phyloP scores from a whole-genome alignment of 2,888 invertebrate species.

The Neoascia interrupta region DNA sequence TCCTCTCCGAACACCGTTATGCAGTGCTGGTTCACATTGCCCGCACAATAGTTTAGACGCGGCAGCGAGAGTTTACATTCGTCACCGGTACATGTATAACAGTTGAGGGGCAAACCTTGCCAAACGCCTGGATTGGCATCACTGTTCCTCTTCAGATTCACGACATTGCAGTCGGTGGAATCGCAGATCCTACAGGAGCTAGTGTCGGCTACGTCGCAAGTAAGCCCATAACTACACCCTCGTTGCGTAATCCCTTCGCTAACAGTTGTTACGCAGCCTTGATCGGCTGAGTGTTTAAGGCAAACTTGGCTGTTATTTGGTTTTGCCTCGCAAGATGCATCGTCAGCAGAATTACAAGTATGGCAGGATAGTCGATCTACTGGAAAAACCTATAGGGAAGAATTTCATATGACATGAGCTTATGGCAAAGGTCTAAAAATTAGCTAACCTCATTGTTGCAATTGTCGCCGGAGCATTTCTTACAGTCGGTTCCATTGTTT shows the following conservation, averaged over 20 bases:
- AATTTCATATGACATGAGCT: background rate
- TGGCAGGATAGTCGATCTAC: constrained; percentile 74
- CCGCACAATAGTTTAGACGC: constrained; percentile 28
- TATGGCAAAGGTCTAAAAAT: background rate
- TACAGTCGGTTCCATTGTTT: constrained; percentile 71
- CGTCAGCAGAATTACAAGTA: constrained; percentile 71
- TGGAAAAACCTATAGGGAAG: constrained; percentile 73
- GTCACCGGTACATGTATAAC: constrained; percentile 71
- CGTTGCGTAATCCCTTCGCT: constrained; percentile 73
- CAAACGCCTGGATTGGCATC: constrained; percentile 75
- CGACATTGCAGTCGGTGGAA: constrained; percentile 72
- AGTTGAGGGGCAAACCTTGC: constrained; percentile 75
- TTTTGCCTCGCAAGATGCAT: constrained; percentile 68
- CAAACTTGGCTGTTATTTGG: constrained; percentile 71
- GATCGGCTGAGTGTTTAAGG: constrained; percentile 66
- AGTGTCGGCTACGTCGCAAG: constrained; percentile 63
- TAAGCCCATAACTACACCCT: constrained; percentile 73
- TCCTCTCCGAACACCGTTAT: constrained; percentile 73
- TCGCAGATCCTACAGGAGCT: constrained; percentile 72
- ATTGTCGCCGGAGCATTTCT: constrained; percentile 70
- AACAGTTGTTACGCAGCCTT: constrained; percentile 73
- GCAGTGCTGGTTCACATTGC: constrained; percentile 72
- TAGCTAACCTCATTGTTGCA: constrained; percentile 73
- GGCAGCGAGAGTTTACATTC: constrained; percentile 57
- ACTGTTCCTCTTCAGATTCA: constrained; percentile 71